These are phyloP conservation scores for Hirtodrosophila confusa DNA, from an alignment of 2,888 invertebrate species.

Conservation along the genomic window DNA sequence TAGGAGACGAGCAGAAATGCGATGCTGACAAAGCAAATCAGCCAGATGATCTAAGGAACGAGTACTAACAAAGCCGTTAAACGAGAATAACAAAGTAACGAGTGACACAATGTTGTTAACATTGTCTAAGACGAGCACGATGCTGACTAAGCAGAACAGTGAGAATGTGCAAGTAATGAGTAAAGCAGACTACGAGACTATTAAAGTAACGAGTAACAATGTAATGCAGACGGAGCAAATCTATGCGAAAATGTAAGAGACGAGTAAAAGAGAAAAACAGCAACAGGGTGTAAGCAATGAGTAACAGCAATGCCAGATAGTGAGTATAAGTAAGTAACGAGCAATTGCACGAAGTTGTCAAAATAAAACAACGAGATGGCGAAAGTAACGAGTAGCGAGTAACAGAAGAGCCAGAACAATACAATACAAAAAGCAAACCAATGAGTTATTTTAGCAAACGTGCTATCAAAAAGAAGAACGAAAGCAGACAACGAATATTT, in stretches of 20 bases:
- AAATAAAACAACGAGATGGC: too few relatives aligned
- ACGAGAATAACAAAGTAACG: constrained; percentile 1
- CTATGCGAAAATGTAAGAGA: neutral
- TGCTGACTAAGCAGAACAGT: too few relatives aligned
- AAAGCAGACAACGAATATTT: too few relatives aligned
- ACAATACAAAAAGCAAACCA: too few relatives aligned
- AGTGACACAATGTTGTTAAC: neutral
- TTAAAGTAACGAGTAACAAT: constrained; percentile 4
- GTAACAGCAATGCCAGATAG: neutral
- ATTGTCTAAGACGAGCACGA: too few relatives aligned
- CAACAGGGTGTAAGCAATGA: neutral
- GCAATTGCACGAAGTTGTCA: neutral
- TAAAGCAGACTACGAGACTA: neutral
- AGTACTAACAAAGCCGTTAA: too few relatives aligned
- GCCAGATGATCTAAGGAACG: too few relatives aligned
- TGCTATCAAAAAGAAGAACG: too few relatives aligned
- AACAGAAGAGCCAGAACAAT: neutral
- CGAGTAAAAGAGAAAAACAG: neutral
- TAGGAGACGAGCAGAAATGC: neutral
- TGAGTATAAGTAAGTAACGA: neutral
- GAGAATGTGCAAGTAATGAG: neutral
- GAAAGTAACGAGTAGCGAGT: constrained; percentile 4
- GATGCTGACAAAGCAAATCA: too few relatives aligned
- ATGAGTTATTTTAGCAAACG: too few relatives aligned
- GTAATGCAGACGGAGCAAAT: too few relatives aligned